Conservation (phyloP, 2,797 vertebrate species). For the Liasis olivaceus region DNA sequence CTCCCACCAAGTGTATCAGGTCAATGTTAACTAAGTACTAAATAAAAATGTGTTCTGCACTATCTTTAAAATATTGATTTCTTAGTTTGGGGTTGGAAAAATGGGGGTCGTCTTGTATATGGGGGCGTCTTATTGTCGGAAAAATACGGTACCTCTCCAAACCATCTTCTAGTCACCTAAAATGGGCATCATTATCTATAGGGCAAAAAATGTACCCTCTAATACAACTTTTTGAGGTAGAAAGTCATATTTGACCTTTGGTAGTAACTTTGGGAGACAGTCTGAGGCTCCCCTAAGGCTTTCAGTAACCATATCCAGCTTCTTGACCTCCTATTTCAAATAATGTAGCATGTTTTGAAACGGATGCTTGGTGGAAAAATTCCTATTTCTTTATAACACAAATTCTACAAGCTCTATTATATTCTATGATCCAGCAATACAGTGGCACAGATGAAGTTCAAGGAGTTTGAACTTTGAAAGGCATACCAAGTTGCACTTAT, state of each 20-base stretch:
- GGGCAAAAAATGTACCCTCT: background rate
- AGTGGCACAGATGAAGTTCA: background rate
- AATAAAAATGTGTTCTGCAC: too few species aligned
- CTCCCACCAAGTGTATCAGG: too few species aligned
- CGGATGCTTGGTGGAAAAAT: background rate
- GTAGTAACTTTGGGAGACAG: background rate
- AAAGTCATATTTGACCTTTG: background rate
- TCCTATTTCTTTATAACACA: background rate
- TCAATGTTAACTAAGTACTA: too few species aligned
- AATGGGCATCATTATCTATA: background rate
- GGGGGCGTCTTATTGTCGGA: too few species aligned
- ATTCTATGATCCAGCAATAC: background rate
- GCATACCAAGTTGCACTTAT: background rate
- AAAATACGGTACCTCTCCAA: too few species aligned
- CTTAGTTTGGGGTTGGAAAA: too few species aligned
- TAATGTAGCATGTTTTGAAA: background rate
- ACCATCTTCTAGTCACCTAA: background rate
- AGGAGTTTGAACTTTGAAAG: background rate
- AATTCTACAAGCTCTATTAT: background rate
- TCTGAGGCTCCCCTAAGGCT: background rate
- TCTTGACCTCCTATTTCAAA: background rate
- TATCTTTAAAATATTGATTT: too few species aligned
- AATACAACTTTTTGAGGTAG: background rate
- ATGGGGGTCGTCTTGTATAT: too few species aligned
- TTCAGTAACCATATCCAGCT: too few species aligned